phyloP scores from a whole-genome alignment of 2,888 invertebrate species.

The Eupithecia centaureata region DNA sequence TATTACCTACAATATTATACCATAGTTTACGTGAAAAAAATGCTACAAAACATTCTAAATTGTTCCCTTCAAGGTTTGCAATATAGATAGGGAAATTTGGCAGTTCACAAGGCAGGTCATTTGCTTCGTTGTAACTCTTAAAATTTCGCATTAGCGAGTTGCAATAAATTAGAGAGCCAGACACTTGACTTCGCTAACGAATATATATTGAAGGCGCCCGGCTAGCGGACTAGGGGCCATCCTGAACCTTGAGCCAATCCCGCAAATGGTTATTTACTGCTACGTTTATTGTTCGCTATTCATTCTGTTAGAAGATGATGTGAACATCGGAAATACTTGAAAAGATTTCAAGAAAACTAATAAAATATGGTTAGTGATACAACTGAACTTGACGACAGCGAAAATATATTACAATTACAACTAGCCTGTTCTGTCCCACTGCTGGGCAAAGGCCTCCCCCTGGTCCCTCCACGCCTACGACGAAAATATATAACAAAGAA shows the following conservation, averaged over 20 bases:
- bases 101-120: conserved; percentile 28
- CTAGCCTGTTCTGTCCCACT: too few species aligned
- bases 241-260: conserved; percentile 41
- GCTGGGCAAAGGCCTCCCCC: too few species aligned
- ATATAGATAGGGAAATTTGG: conserved; percentile 30
- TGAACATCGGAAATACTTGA: neutral
- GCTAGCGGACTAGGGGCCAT: conserved; percentile 30
- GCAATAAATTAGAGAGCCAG: conserved; percentile 64
- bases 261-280: conserved; percentile 46
- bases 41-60: neutral
- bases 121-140: conserved; percentile 53
- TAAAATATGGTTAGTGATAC: neutral
- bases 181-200: conserved; percentile 59
- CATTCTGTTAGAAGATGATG: conserved; percentile 19
- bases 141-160: conserved; percentile 66
- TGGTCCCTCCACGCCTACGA: too few species aligned
- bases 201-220: conserved; percentile 59
- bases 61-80: conserved; percentile 9
- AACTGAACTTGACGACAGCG: neutral
- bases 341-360: neutral
- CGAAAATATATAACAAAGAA: neutral
- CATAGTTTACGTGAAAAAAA: neutral
- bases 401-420: neutral
- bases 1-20: neutral
- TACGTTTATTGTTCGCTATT: conserved; percentile 35